phyloP scores from a whole-genome alignment of 2,113 vertebrate species.

The Amblyornis subalaris region DNA sequence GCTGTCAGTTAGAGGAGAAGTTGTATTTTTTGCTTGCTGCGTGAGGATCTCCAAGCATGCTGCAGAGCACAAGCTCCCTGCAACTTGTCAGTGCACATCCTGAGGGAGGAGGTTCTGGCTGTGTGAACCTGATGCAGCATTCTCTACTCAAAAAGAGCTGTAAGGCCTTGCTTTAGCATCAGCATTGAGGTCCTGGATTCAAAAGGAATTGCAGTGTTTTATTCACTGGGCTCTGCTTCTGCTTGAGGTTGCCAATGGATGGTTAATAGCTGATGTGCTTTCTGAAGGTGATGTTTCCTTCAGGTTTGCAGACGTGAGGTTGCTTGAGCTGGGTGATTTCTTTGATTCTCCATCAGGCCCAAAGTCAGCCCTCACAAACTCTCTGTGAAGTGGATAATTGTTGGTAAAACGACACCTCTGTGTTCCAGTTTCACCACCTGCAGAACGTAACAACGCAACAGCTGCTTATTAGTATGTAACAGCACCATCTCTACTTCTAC shows the following conservation, averaged over 20 bases:
- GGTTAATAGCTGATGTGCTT: background rate
- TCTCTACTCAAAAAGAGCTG: background rate
- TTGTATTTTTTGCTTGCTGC: background rate
- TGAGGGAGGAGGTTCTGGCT: background rate
- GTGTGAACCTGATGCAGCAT: background rate
- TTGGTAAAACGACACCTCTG: background rate
- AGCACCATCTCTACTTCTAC: background rate
- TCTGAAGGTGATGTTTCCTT: background rate
- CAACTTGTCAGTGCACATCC: background rate
- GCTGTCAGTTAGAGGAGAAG: background rate
- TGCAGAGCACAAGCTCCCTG: background rate
- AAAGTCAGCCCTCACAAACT: background rate
- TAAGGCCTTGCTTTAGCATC: background rate
- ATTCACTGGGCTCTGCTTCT: background rate
- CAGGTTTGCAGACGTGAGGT: background rate
- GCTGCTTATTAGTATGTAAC: background rate
- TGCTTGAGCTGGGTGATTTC: background rate
- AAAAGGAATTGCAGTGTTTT: background rate
- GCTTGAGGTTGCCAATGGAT: background rate
- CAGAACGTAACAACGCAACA: background rate
- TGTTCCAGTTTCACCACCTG: constrained; percentile 8
- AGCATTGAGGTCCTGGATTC: background rate
- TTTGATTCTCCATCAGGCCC: background rate
- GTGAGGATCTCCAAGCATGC: background rate
- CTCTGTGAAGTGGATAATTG: background rate